Conservation (phyloP, 2,113 vertebrate species). For the Zingel zingel region DNA sequence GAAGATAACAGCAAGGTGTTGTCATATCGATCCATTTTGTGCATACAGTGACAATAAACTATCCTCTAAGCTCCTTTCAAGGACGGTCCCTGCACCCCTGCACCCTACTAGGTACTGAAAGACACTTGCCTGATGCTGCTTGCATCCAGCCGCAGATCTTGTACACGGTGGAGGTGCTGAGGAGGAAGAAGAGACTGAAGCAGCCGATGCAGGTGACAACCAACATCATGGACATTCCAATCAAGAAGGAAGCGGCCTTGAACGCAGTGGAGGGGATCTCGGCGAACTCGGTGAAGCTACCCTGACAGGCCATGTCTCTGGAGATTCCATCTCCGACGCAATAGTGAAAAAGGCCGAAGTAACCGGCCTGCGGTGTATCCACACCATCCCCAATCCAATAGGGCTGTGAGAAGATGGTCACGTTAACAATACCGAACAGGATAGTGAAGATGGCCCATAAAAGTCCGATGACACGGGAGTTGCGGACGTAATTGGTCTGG, state of each 20-base stretch:
- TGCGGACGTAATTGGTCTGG: conserved; percentile 95
- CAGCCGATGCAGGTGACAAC: conserved; percentile 93
- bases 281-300: conserved; percentile 97
- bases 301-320: conserved; percentile 92
- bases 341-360: conserved; percentile 98
- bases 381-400: conserved; percentile 98
- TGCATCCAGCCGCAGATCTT: conserved; percentile 99
- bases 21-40: background rate
- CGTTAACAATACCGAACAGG: conserved; percentile 95
- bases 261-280: conserved; percentile 93
- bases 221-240: conserved; percentile 97
- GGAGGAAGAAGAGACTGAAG: conserved; percentile 98
- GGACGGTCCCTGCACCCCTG: background rate
- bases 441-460: conserved; percentile 98
- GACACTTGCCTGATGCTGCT: conserved; percentile 90
- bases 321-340: conserved; percentile 93
- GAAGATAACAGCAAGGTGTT: background rate
- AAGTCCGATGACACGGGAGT: conserved; percentile 95
- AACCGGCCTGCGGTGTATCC: conserved; percentile 95
- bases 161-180: conserved; percentile 96
- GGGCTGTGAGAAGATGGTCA: conserved; percentile 96
- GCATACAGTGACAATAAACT: background rate
- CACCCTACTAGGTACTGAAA: background rate
- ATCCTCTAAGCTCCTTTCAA: background rate
- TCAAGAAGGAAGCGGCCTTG: conserved; percentile 97